Conservation (phyloP, 2,888 invertebrate genomes). For the Lasioglossum lativentre region DNA sequence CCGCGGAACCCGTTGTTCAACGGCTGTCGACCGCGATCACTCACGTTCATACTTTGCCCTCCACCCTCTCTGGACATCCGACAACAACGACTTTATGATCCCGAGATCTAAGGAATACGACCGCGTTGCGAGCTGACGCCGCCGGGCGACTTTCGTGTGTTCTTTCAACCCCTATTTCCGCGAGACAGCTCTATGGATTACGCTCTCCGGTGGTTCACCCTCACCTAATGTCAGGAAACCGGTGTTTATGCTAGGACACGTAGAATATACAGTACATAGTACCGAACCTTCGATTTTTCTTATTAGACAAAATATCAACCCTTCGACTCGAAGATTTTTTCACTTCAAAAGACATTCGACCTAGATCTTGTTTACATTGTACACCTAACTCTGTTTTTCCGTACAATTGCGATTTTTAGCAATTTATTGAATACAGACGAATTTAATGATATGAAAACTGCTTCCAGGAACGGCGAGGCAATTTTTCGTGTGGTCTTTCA, state of each 20-base stretch:
- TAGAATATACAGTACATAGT: not conserved
- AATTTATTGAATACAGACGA: too few relatives aligned
- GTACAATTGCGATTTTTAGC: too few relatives aligned
- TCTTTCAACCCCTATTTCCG: conserved; percentile 2
- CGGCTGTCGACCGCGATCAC: not conserved
- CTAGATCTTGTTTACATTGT: too few relatives aligned
- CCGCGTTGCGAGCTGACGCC: not conserved
- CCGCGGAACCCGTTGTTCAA: conserved; percentile 7
- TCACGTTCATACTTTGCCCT: not conserved
- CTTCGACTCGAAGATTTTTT: too few relatives aligned
- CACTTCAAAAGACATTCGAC: too few relatives aligned
- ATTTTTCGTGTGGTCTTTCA: too few relatives aligned
- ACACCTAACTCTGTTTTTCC: too few relatives aligned
- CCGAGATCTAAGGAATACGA: not conserved
- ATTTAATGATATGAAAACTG: too few relatives aligned
- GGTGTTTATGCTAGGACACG: not conserved
- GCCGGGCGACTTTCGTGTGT: not conserved
- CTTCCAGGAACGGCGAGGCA: too few relatives aligned
- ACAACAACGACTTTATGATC: conserved; percentile 24
- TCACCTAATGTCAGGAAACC: not conserved
- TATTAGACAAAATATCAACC: too few relatives aligned
- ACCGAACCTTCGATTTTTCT: too few relatives aligned
- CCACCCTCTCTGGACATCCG: not conserved
- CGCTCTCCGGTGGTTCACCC: not conserved
- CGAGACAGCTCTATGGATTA: not conserved